phyloP scores from a whole-genome alignment of 2,888 invertebrate genomes.

The Drosophila gaucha region DNA sequence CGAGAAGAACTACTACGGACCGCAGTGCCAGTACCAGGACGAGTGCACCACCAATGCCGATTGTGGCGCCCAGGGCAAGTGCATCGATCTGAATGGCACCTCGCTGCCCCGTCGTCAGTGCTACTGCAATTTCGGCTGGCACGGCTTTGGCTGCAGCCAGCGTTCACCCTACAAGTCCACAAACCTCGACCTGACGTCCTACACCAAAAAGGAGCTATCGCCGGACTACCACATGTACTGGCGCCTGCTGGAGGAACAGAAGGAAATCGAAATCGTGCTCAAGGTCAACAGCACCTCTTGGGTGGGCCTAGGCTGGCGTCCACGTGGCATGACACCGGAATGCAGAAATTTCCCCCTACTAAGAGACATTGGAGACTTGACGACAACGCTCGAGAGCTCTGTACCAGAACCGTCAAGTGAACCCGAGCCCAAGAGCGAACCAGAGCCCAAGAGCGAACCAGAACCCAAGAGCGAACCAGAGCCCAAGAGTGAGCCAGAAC shows the following conservation, averaged over 20 bases:
- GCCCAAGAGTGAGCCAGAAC: slow-evolving; percentile 83
- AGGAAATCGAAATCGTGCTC: slow-evolving; percentile 95
- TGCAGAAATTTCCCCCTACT: slow-evolving; percentile 93
- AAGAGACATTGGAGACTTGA: slow-evolving; percentile 83
- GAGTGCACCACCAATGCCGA: slow-evolving; percentile 94
- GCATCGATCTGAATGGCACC: slow-evolving; percentile 92
- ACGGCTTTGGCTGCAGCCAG: slow-evolving; percentile 93
- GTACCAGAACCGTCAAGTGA: slow-evolving; percentile 68
- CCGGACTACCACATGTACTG: slow-evolving; percentile 93
- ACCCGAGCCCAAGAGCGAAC: slow-evolving; percentile 77
- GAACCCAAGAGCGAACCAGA: slow-evolving; percentile 85
- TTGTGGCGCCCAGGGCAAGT: slow-evolving; percentile 94
- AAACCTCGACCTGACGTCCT: slow-evolving; percentile 89
- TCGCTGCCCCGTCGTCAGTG: slow-evolving; percentile 93
- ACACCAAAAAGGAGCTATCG: slow-evolving; percentile 90
- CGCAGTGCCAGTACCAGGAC: slow-evolving; percentile 94
- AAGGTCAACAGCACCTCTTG: slow-evolving; percentile 95
- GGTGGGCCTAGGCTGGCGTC: slow-evolving; percentile 96
- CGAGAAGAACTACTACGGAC: slow-evolving; percentile 92
- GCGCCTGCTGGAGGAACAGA: slow-evolving; percentile 91
- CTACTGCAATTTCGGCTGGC: slow-evolving; percentile 95
- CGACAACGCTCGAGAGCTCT: slow-evolving; percentile 79
- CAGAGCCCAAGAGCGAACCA: slow-evolving; percentile 75
- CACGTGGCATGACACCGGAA: slow-evolving; percentile 89
- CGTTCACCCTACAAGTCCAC: slow-evolving; percentile 91